Percentiles rank a stretch among this genome's conserved stretches.
Evolutionary conservation across 2,888 invertebrate genomes (phyloP).

Genomic region (Creontiades dilutus): DNA sequence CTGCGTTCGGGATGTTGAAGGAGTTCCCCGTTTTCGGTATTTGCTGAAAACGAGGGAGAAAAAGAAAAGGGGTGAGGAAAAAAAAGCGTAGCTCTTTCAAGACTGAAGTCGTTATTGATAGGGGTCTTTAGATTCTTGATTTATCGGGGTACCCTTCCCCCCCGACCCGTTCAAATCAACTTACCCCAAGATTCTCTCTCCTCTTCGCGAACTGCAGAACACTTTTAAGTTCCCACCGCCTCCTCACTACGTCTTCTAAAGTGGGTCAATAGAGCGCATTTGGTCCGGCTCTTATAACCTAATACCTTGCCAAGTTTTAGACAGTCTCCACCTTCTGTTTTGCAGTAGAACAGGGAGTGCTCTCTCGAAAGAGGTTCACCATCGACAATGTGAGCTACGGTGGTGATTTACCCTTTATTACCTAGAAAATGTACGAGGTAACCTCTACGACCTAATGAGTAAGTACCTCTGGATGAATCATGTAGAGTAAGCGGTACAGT

Average conservation of each 20-base stretch:
- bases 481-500: too few relatives aligned
- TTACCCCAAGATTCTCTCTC: conserved; percentile 37
- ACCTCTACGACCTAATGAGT: too few relatives aligned
- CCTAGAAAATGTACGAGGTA: too few relatives aligned
- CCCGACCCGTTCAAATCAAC: conserved; percentile 37
- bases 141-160: neutral
- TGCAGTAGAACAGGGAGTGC: neutral
- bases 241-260: conserved; percentile 3
- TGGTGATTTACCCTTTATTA: too few relatives aligned
- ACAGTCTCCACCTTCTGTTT: neutral
- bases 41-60: neutral
- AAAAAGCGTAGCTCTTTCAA: neutral
- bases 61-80: neutral
- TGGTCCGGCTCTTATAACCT: conserved; percentile 59
- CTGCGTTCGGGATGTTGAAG: too few relatives aligned
- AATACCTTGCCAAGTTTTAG: conserved; percentile 67
- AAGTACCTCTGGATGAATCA: too few relatives aligned
- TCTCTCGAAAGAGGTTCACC: neutral
- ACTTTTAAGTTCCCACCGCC: conserved; percentile 51
- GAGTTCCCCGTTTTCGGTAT: neutral
- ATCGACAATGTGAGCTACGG: too few relatives aligned
- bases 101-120: conserved; percentile 39
- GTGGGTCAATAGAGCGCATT: conserved; percentile 65
- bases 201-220: conserved; percentile 53
- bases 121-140: conserved; percentile 47